Evolutionary conservation across 2,797 vertebrate species (phyloP), one percentile per base, ranked within the genome.

Genomic region (Apogon hyalosoma): DNA sequence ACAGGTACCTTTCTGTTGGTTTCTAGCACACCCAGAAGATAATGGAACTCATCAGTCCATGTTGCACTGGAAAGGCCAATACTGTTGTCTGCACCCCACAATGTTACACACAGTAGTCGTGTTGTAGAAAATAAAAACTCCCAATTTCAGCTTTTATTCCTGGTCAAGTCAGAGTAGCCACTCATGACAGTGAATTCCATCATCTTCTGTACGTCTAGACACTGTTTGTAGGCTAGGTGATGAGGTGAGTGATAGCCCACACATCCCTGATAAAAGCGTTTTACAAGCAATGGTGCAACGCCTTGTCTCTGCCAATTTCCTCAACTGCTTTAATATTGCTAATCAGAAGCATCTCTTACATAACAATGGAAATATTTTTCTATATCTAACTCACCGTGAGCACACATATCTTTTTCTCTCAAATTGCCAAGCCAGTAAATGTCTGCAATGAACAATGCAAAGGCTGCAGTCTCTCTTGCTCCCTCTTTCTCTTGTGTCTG

Each of bases 1-100:
- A 94, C 96, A 98, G 97, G 97, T 99, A 99, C 96, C 94, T 96
- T 94, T 97, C 96, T 98, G 96, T 95, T 97, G 96, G 96, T 96
- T 97, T 97, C 95, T 96, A 96, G 96, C 96, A 94, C 88, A 73
- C 82, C 83, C 92, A 94, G 96, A 96, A 96, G 97, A 98, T 98
- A 95, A 97, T 98, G 94, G 93, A 97, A 97, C 94, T 94, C 92
- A 93, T 66, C 77, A 45, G 75, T 80, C 90, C 87, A 67, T 92
- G 91, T 89, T 83, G 87, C 90, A 66, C 77, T 57, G 36, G 73
- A 77, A 85, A 59, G 74, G 67, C 42, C 3, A 67, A 72, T 68
- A 49, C 21, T 60, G 48, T 62, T 68, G 54, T 69, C 11, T 52
- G 50, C 69, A 61, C 47, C 73, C 48, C 59, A 67, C 53, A 49